Evolutionary conservation across 2,888 invertebrate genomes (phyloP).

Genomic region (Peribatodes rhomboidaria): DNA sequence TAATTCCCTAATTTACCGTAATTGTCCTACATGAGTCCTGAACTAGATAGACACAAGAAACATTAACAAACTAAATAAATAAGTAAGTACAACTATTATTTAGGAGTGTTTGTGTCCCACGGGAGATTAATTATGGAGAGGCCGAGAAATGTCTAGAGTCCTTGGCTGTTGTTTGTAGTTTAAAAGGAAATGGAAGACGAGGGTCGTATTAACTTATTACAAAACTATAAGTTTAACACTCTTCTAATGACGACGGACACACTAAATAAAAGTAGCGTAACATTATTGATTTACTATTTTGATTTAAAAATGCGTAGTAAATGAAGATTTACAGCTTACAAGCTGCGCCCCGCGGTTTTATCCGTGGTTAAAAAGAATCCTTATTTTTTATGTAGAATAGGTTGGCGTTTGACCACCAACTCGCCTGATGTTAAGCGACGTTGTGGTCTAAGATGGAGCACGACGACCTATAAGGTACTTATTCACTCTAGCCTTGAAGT

Average conservation of each 20-base stretch:
- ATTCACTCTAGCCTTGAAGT: too few relatives aligned
- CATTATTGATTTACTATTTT: too few relatives aligned
- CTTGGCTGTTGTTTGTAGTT: conserved; percentile 10
- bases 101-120: conserved; percentile 10
- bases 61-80: not conserved
- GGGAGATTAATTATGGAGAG: conserved; percentile 18
- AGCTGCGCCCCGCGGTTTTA: too few relatives aligned
- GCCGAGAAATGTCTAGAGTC: conserved; percentile 10
- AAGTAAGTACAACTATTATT: conserved; percentile 3
- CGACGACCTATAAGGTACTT: too few relatives aligned
- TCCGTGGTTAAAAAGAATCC: too few relatives aligned
- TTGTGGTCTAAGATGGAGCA: too few relatives aligned
- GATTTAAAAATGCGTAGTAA: too few relatives aligned
- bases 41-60: conserved; percentile 3
- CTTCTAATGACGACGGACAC: not conserved
- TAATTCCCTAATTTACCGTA: too few relatives aligned
- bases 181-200: conserved; percentile 4
- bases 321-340: too few relatives aligned
- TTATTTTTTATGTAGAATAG: too few relatives aligned
- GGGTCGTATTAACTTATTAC: conserved; percentile 8
- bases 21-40: not conserved
- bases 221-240: not conserved
- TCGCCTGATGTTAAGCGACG: too few relatives aligned
- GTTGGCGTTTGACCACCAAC: too few relatives aligned
- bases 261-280: not conserved